phyloP scores from a whole-genome alignment of 2,888 invertebrate species.

The Papilio demoleus region DNA sequence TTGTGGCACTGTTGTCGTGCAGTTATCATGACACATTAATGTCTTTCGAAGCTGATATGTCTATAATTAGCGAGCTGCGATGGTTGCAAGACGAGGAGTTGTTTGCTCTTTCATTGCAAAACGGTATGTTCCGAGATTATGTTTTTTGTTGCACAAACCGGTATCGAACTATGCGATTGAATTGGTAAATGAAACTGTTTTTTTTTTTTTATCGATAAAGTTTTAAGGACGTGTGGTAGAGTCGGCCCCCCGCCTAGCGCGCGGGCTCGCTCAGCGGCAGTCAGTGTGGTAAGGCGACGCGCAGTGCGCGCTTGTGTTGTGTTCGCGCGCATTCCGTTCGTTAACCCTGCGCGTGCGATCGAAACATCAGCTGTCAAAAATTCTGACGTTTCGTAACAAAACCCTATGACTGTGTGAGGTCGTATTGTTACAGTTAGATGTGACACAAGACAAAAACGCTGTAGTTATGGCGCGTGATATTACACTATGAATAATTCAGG shows the following conservation, averaged over 20 bases:
- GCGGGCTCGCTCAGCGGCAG: constrained; percentile 50
- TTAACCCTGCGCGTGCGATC: constrained; percentile 66
- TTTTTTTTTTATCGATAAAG: constrained; percentile 75
- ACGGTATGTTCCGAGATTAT: constrained; percentile 64
- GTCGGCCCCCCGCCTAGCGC: constrained; percentile 66
- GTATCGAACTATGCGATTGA: constrained; percentile 32
- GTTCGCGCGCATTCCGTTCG: constrained; percentile 62
- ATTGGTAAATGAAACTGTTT: constrained; percentile 29
- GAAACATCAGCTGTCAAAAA: constrained; percentile 74
- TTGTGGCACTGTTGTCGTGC: constrained; percentile 60
- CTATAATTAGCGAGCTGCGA: constrained; percentile 79
- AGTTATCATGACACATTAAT: constrained; percentile 74
- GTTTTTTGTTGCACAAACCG: constrained; percentile 40
- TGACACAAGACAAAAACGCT: constrained; percentile 43
- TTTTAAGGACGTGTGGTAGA: constrained; percentile 63
- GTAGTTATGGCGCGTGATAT: constrained; percentile 55
- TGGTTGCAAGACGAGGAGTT: constrained; percentile 80
- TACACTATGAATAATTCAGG: constrained; percentile 59
- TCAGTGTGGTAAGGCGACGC: constrained; percentile 68
- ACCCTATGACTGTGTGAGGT: constrained; percentile 51
- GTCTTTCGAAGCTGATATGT: constrained; percentile 79
- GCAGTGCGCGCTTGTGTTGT: constrained; percentile 60
- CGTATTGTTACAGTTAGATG: constrained; percentile 52
- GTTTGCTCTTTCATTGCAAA: constrained; percentile 79
- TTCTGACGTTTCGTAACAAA: constrained; percentile 69